Base-by-base conservation (phyloP, 2,113 vertebrate species). In the Thamnophis sirtalis region DNA sequence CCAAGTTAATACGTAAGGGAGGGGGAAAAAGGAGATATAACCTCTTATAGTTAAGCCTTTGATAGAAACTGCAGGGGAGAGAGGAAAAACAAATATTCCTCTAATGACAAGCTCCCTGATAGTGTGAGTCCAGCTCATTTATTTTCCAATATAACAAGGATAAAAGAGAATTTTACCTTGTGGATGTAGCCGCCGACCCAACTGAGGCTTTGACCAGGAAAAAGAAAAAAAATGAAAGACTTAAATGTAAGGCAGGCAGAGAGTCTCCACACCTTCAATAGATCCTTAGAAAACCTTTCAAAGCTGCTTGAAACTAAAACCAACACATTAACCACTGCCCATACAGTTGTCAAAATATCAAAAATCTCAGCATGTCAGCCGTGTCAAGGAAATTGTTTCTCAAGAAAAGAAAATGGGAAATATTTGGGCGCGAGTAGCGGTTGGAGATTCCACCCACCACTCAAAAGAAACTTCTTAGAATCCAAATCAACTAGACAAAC, bases 101-200 rank as follows among this genome's bases (percentile, higher is more conserved):
- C 55, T 92, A 89, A 92, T 92, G 91, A 92, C 87, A 89, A 80
- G 51, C 87, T 60, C 91, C 54, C 87, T 85, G 87, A 89, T 89
- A 92, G 88, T 28, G 55, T 6, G 55, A 92, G 88, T 92, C 91
- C 88, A 89, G 85, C 88, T 92, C 84, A 92, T 92, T 92, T 89
- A 92, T 92, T 92, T 92, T 92, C 91, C 88, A 89, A 92, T 89
- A 92, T 86, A 89, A 92, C 73, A 89, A 92, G 73, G 55, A 86
- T 92, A 80, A 89, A 89, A 89, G 55, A 89, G 54, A 92, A 88
- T 22, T 33, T 89, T 92, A 63, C 54, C 87, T 92, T 53, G 19
- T 63, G 91, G 55, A 50, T 15, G 85, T 86, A 55, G 50, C 43
- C 58, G 80, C 54, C 26, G 28, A 88, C 80, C 91, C 33, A 51